Percentiles rank a stretch among this genome's conserved stretches.
Evolutionary conservation across 2,888 invertebrate species (phyloP).

Genomic region (Spisula subtruncata): DNA sequence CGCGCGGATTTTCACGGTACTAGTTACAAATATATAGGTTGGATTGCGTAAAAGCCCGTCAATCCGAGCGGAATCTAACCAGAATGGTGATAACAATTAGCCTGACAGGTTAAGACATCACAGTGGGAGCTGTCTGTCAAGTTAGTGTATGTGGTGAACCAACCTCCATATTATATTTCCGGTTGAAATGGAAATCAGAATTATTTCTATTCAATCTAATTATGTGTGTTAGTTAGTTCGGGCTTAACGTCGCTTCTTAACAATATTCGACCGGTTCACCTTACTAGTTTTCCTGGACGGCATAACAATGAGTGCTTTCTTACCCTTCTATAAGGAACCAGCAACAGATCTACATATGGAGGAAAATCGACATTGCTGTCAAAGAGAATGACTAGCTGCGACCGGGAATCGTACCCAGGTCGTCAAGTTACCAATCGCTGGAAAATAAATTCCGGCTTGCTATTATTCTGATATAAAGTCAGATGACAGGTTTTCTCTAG

Average conservation of each 20-base stretch:
- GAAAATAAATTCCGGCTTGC: too few species aligned
- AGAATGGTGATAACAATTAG: constrained; percentile 40
- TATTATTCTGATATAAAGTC: too few species aligned
- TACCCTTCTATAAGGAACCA: too few species aligned
- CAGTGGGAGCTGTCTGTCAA: constrained; percentile 54
- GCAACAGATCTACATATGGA: too few species aligned
- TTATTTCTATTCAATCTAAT: background rate
- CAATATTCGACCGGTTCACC: too few species aligned
- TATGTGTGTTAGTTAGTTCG: background rate
- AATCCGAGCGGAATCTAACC: background rate
- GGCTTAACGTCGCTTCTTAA: background rate
- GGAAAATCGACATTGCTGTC: too few species aligned
- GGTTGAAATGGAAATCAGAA: background rate
- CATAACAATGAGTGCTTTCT: too few species aligned
- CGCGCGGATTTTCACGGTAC: constrained; percentile 30
- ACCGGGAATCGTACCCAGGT: too few species aligned
- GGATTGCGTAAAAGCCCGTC: constrained; percentile 27
- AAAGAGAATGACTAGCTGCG: too few species aligned
- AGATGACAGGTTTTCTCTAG: too few species aligned
- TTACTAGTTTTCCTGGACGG: too few species aligned
- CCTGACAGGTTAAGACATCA: constrained; percentile 49
- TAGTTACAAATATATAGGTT: constrained; percentile 25
- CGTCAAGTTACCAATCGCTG: too few species aligned
- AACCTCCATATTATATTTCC: background rate
- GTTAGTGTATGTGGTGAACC: constrained; percentile 3